phyloP scores from a whole-genome alignment of 2,113 vertebrate genomes.

The Microtus ochrogaster region DNA sequence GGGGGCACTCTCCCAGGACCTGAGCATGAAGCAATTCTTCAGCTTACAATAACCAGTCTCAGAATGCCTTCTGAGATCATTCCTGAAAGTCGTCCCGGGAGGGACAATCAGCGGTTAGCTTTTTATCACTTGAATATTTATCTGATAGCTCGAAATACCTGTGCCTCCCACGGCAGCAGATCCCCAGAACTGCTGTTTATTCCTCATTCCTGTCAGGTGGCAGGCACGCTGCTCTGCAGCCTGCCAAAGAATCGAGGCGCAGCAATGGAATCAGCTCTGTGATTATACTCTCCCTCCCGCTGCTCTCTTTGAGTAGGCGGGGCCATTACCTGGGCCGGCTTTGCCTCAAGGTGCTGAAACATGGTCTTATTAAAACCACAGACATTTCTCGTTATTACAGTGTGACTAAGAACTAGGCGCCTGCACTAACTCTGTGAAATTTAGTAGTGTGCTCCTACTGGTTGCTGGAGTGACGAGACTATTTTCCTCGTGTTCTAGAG shows the following conservation, averaged over 20 bases:
- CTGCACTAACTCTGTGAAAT: not conserved
- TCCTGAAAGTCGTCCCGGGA: slow-evolving; percentile 10
- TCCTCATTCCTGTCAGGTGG: slow-evolving; percentile 55
- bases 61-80: not conserved
- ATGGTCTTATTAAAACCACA: slow-evolving; percentile 47
- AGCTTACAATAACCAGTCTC: not conserved
- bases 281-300: slow-evolving; percentile 33
- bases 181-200: slow-evolving; percentile 65
- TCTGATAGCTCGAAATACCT: slow-evolving; percentile 62
- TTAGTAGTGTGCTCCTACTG: not conserved
- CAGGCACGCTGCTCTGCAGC: not conserved
- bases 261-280: slow-evolving; percentile 44
- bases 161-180: slow-evolving; percentile 61
- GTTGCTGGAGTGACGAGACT: not conserved
- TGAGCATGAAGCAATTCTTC: not conserved
- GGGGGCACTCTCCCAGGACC: not conserved
- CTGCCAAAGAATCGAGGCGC: slow-evolving; percentile 65
- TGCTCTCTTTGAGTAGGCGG: not conserved
- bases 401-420: not conserved
- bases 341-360: slow-evolving; percentile 44
- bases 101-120: not conserved
- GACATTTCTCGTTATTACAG: slow-evolving; percentile 25
- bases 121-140: slow-evolving; percentile 68
- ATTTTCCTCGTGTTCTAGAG: slow-evolving; percentile 12
- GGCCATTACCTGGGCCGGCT: not conserved